Base-by-base conservation (phyloP, 2,797 vertebrate genomes). In the Remorina albescens region DNA sequence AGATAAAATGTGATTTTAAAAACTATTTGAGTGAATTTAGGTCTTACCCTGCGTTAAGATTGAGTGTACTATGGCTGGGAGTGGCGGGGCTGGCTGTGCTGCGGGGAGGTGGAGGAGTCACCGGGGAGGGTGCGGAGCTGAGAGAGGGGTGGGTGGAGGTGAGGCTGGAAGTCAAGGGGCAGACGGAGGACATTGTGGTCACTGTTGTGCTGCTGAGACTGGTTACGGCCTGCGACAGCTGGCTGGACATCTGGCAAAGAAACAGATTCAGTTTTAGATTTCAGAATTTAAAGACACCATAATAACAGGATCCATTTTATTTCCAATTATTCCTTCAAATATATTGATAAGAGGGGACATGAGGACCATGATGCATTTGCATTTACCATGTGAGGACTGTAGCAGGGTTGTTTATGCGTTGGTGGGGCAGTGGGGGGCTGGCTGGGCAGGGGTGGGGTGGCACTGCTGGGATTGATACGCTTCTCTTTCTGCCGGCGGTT, bases 401-500 rank as follows among this genome's bases (percentile, higher is more conserved):
- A 97, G 91, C 95, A 95, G 86, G 95, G 92, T 18, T 93, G 91
- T 88, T 97, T 97, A 91, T 96, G 95, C 77, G 91, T 74, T 18
- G 87, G 71, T 51, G 88, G 92, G 85, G 89, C 88, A 63, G 89
- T 63, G 59, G 93, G 91, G 81, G 91, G 84, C 69, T 96, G 96
- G 87, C 93, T 95, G 89, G 96, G 95, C 90, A 96, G 89, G 82
- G 96, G 95, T 54, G 96, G 95, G 82, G 95, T 96, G 81, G 95
- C 94, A 65, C 97, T 97, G 92, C 88, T 91, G 62, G 97, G 97
- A 86, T 97, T 97, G 92, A 98, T 97, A 84, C 97, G 96, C 82
- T 97, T 98, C 92, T 98, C 97, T 89, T 97, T 98, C 93, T 98
- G 96, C 71, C 97, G 93, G 71, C 96, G 95, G 94, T 98, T 98